Evolutionary conservation across 2,113 vertebrate genomes (phyloP), one percentile per base, ranked within the genome.

Genomic region (Gobius niger): DNA sequence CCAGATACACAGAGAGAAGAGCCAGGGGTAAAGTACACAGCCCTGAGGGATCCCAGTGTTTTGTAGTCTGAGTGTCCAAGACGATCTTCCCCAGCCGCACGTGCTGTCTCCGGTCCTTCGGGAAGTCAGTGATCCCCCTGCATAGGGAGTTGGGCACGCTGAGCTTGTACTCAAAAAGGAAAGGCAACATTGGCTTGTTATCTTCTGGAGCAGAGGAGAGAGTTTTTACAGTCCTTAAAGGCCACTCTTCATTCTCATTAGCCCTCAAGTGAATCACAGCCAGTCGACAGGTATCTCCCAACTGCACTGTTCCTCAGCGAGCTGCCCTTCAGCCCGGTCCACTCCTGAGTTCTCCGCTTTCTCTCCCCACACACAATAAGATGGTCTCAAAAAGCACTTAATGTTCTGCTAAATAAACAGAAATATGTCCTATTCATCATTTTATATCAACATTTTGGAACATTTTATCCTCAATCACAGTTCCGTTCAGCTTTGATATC

Each of bases 201-300:
- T 82, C 67, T 68, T 67, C 24, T 52, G 47, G 63, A 59, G 63
- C 71, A 40, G 57, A 34, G 47, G 57, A 41, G 19, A 41, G 63
- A 81, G 68, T 44, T 24, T 34, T 68, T 65, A 7, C 51, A 68
- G 73, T 19, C 71, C 64, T 7, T 65, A 72, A 73, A 70, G 64
- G 54, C 72, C 82, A 87, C 84, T 80, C 82, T 76, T 81, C 65
- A 72, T 85, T 88, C 80, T 88, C 84, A 85, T 91, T 89, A 88
- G 75, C 73, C 76, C 60, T 75, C 67, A 44, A 65, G 44, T 82
- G 72, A 85, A 87, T 85, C 73, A 84, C 81, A 78, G 65, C 44
- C 77, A 42, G 66, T 75, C 72, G 65, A 83, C 75, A 51, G 56
- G 66, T 78, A 77, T 88, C 86, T 79, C 54, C 47, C 53, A 63